Base-by-base conservation (phyloP, 2,888 invertebrate genomes). In the Leptinotarsa juncta region DNA sequence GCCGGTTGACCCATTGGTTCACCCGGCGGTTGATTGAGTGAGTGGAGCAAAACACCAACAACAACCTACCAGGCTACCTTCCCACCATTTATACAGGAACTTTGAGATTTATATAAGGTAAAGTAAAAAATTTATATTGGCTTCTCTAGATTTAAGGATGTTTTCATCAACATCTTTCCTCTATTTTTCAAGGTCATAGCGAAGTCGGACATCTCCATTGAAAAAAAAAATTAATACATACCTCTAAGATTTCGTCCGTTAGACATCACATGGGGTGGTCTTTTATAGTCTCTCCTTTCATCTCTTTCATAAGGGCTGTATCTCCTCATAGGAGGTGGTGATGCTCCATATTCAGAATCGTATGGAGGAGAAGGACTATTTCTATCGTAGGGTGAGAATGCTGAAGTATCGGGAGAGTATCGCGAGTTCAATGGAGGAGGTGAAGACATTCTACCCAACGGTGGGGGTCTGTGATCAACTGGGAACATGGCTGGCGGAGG, bases 301-400 rank as follows among this genome's bases (percentile, higher is more conserved):
- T 85, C 83, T 69, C 82, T 82, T 57, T 72, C 72, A 70, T 86
- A 87, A 7, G 87, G 86, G 81, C 85, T 87, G 75, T 90, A 88
- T 69, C 87, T 85, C 57, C 90, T 88, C 55, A 88, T 87, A 69
- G 90, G 85, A 1, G 91, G 88, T 16, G 92, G 92, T 66, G 91
- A 91, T 80, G 92, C 91, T 85, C 92, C 91, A 83, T 92, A 92
- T 83, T 93, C 93, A 3, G 92, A 92, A 86, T 93, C 93, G 66
- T 87, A 86, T 42, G 85, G 85, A 14, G 86, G 85, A 1, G 92
- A 89, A 20, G 92, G 92, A 87, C 91, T 91, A 82, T 91, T 91
- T 16, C 93, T 91, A 85, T 93, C 93, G 75, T 87, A 88, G 0
- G 86, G 86, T 10, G 86, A 86, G 79, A 84, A 87, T 10, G 83